Percentiles rank a stretch among this genome's conserved stretches.
Conservation (phyloP, 1,140 invertebrate species). For the Oncopodura yosiiana region DNA sequence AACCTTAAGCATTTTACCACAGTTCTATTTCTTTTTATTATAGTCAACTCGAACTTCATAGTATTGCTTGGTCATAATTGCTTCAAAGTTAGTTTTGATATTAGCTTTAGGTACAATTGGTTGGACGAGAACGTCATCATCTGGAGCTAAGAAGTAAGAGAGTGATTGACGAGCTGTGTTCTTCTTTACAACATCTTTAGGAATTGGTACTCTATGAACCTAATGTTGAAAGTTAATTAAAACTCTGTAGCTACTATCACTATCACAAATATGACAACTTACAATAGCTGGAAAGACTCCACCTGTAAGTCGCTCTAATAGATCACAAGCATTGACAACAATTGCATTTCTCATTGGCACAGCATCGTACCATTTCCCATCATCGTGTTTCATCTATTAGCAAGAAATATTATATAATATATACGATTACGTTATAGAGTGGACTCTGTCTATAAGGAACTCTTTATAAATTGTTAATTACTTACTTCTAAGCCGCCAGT, state of each 20-base stretch:
- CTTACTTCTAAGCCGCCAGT: conserved; percentile 41
- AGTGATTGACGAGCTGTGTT: conserved; percentile 35
- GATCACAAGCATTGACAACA: conserved; percentile 41
- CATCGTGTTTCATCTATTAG: conserved; percentile 23
- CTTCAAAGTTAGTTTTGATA: conserved; percentile 17
- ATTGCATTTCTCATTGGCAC: conserved; percentile 40
- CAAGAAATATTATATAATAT: conserved; percentile 5
- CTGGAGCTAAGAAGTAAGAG: conserved; percentile 40
- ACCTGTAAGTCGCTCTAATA: conserved; percentile 41
- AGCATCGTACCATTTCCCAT: conserved; percentile 38
- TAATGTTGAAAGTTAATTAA: conserved; percentile 24
- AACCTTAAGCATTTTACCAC: too few species aligned
- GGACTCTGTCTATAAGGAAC: background rate
- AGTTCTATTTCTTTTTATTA: conserved; percentile 9
- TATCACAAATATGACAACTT: conserved; percentile 3
- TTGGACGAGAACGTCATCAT: conserved; percentile 36
- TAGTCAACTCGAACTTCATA: conserved; percentile 15
- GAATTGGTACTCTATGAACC: conserved; percentile 39
- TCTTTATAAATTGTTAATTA: background rate
- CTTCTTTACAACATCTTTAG: conserved; percentile 29
- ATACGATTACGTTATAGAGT: conserved; percentile 1
- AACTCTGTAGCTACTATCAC: background rate
- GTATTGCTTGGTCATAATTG: conserved; percentile 9
- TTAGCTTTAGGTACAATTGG: conserved; percentile 35
- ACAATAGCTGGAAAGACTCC: conserved; percentile 39